phyloP scores from a whole-genome alignment of 2,888 invertebrate genomes.

The Morinoia aosen region DNA sequence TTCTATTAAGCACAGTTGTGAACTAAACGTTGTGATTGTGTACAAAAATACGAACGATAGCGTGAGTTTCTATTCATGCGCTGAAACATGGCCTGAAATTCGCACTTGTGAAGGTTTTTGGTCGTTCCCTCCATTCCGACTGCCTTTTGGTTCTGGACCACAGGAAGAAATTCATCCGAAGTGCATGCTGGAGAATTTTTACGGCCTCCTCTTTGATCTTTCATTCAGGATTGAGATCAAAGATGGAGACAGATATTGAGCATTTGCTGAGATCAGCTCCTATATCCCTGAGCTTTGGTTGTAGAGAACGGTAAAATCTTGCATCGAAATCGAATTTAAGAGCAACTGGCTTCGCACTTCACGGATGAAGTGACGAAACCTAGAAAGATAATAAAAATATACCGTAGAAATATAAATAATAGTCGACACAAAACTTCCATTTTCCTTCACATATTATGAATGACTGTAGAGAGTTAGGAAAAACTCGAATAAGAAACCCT shows the following conservation, averaged over 20 bases:
- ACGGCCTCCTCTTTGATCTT: neutral
- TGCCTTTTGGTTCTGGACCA: neutral
- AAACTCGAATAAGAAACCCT: too few species aligned
- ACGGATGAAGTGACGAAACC: too few species aligned
- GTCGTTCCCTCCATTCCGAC: neutral
- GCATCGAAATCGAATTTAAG: neutral
- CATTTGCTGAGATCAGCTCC: constrained; percentile 17
- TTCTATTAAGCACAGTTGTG: too few species aligned
- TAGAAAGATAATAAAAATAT: too few species aligned
- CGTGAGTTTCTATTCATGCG: neutral
- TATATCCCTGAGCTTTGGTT: neutral
- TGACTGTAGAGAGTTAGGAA: too few species aligned
- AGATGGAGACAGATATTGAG: neutral
- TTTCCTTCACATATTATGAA: too few species aligned
- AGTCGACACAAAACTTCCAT: too few species aligned
- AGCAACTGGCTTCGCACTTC: neutral
- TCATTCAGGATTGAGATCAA: neutral
- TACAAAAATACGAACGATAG: neutral
- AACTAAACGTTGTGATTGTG: neutral
- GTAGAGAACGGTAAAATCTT: neutral
- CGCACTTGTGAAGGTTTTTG: neutral
- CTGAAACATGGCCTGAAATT: neutral
- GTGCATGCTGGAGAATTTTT: neutral
- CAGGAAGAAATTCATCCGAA: neutral
- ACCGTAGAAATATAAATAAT: too few species aligned